Percentiles rank a stretch among this genome's conserved stretches.
Evolutionary conservation across 2,888 invertebrate species (phyloP).

Genomic region (Antheraea assamensis): DNA sequence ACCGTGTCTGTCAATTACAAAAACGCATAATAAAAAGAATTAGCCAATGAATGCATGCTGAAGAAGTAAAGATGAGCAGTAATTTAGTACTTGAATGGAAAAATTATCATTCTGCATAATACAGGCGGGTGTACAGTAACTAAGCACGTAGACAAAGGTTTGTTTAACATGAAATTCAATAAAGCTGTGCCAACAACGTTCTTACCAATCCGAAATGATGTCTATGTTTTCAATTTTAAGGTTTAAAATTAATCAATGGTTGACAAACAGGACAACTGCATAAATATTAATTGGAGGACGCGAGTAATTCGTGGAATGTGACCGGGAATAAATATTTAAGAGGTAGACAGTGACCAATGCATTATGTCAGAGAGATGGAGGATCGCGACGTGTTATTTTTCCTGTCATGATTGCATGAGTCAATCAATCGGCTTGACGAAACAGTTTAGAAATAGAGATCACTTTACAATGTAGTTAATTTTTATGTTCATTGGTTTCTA

Average conservation of each 20-base stretch:
- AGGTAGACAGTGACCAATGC: background rate
- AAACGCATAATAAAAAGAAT: no score
- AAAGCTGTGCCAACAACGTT: background rate
- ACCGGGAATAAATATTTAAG: background rate
- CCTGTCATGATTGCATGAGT: background rate
- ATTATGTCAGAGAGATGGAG: background rate
- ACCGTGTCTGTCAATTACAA: no score
- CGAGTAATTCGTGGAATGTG: background rate
- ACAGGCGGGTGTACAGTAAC: background rate
- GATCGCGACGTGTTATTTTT: background rate
- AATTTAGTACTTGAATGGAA: background rate
- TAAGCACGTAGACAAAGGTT: background rate
- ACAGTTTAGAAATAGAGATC: background rate
- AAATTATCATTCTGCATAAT: background rate
- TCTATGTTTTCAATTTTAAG: background rate
- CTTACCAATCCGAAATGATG: background rate
- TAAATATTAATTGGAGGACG: background rate
- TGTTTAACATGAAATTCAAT: slow-evolving; percentile 1
- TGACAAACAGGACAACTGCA: background rate
- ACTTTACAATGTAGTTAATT: background rate
- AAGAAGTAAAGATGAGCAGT: background rate
- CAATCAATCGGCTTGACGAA: background rate
- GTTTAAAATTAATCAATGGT: background rate
- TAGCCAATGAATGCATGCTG: no score
- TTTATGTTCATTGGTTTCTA: no score